Base-by-base conservation (phyloP, 1,140 invertebrate genomes). In the Dendroctonus valens region DNA sequence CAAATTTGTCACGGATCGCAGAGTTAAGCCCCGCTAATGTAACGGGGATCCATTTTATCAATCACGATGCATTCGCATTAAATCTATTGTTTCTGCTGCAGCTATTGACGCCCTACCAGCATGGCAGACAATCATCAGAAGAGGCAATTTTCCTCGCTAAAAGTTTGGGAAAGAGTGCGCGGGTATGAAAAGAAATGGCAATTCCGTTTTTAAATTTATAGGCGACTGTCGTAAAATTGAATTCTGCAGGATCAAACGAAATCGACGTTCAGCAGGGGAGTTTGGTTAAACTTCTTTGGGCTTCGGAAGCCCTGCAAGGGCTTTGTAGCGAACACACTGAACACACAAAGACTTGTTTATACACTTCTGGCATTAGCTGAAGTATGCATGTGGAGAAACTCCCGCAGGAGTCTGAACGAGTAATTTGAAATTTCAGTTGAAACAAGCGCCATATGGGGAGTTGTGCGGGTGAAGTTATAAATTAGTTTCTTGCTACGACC, bases 241-340 rank as follows among this genome's bases (percentile, higher is more conserved):
- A 62, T 62, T 62, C 38, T 39, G 12, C 40, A 12, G 60, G 12
- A 52, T 62, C 60, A 62, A 62, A 62, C 60, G 60, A 41, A 41
- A 52, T 62, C 50, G 11, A 52, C 44, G 38, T 60, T 49, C 59
- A 14, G 39, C 39, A 38, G 42, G 46, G 59, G 59, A 11, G 8
- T 39, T 15, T 26, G 9, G 59, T 57, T 57, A 38, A 52, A 54
- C 49, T 62, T 62, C 50, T 41, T 62, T 59, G n/a, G 58, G 58
- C 39, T 59, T 59, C 58, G 3, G 58, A 59, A 59, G 38, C 58
- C 46, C 39, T 59, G 49, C 39, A 39, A 59, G 46, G 58, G 60
- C 60, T 53, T 62, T 62, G 60, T 62, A 52, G 41, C 37, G 61
- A 68, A 72, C 68, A 65, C 63, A 69, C 65, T 72, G 63, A 65